Base-by-base conservation (phyloP, 2,888 invertebrate species). In the Habroteleia sp. region DNA sequence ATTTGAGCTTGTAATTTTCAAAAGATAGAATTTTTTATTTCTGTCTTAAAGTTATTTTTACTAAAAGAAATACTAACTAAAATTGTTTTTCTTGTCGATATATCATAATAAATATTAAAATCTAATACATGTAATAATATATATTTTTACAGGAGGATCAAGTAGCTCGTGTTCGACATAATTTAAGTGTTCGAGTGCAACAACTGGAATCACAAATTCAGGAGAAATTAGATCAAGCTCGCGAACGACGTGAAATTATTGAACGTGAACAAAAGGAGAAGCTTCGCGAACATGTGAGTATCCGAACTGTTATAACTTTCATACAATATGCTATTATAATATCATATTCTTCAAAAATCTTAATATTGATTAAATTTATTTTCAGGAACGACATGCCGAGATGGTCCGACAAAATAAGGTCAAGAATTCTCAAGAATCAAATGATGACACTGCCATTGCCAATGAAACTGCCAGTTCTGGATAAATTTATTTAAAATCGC, bases 341-440 rank as follows among this genome's bases (percentile, higher is more conserved):
- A 5, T 5, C 5, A 5, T 20, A 20, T 20, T 5, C 5, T 20
- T 20, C 2, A 20, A 20, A 20, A 20, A 20, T 20, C 20, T 20
- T 20, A 20, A 2, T 37, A 16, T 3, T 52, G 14, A 17, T 29
- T n/a, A 39, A 20, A n/a, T 86, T 8, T 2, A 10, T 50, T 71
- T 87, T 50, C 91, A 97, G 97, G 97, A 97, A 90, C 94, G 95
- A 85, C 96, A 96, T 87, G 96, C 96, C 48, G 96, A 96, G 89
- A 89, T 95, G 83, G 97, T 97, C 82, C 95, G 97, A 84, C 96
- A 95, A 91, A 97, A 97, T 90, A 97, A 96, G 90, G 23, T 25
- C 93, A 93, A 84, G 92, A 92, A 76, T 90, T 91, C 92, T 82
- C 90, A 90, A 74, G 90, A 90, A 87, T 90, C 74, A 23, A 83